These are phyloP conservation scores for Rotaria magnacalcarata DNA, from an alignment of 2,888 invertebrate genomes.

Conservation along the genomic window DNA sequence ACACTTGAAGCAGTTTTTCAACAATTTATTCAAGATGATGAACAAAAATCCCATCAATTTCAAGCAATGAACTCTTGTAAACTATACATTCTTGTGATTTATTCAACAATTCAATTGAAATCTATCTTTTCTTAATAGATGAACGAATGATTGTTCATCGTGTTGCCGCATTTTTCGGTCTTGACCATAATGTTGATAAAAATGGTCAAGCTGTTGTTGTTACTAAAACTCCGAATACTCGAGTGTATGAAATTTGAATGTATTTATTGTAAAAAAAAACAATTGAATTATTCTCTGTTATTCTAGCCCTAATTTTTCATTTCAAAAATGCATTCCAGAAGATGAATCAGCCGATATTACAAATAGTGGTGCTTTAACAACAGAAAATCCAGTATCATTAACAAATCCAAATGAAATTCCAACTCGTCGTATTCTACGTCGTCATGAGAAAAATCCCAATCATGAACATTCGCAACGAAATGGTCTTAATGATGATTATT, in stretches of 20 bases:
- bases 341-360: not conserved
- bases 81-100: not conserved
- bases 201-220: conserved; percentile 72
- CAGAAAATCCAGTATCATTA: not conserved
- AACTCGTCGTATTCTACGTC: conserved; percentile 1
- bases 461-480: not conserved
- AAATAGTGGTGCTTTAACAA: not conserved
- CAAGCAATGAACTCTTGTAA: conserved; percentile 29
- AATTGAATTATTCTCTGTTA: not conserved
- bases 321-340: conserved; percentile 36
- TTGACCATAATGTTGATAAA: conserved; percentile 86
- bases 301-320: conserved; percentile 10
- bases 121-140: not conserved
- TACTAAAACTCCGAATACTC: conserved; percentile 68
- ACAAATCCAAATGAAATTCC: not conserved
- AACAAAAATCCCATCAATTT: conserved; percentile 61
- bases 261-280: not conserved
- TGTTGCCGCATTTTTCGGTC: conserved; percentile 83
- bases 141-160: conserved; percentile 85
- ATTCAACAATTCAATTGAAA: too few species aligned
- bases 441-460: not conserved
- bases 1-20: conserved; percentile 82
- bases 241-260: conserved; percentile 59
- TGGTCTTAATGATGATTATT: not conserved
- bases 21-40: conserved; percentile 74